Conservation (phyloP, 2,888 invertebrate species). For the Luperina nickerlii region DNA sequence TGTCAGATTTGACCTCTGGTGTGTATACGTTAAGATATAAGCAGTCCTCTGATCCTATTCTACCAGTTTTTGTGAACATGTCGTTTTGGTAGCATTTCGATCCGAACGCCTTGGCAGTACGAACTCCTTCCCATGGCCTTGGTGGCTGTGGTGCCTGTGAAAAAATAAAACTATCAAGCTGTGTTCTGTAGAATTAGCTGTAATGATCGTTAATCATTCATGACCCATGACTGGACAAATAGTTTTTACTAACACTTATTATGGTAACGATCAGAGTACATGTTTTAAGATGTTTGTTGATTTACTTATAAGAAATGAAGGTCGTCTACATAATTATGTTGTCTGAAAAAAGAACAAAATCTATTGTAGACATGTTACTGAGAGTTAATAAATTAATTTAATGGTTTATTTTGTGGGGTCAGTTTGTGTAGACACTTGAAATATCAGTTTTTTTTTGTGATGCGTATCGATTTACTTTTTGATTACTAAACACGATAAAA, state of each 20-base stretch:
- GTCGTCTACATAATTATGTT: neutral
- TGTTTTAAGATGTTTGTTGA: neutral
- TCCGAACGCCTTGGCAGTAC: conserved; percentile 72
- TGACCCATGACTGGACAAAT: neutral
- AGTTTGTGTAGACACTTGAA: too few relatives aligned
- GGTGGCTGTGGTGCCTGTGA: conserved; percentile 66
- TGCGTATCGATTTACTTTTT: too few relatives aligned
- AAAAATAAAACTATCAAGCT: neutral
- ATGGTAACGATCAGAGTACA: neutral
- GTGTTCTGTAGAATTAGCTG: neutral
- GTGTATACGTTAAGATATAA: conserved; percentile 74
- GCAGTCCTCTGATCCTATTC: conserved; percentile 66
- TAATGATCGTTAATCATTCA: neutral
- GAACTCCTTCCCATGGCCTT: conserved; percentile 73
- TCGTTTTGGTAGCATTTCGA: conserved; percentile 53
- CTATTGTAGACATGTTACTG: neutral
- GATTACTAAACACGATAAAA: too few relatives aligned
- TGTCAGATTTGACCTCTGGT: conserved; percentile 63
- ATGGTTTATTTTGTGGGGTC: too few relatives aligned
- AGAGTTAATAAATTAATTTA: too few relatives aligned
- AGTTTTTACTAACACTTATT: neutral
- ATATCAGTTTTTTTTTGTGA: too few relatives aligned
- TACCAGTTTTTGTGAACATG: conserved; percentile 22
- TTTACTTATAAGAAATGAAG: neutral
- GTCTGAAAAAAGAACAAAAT: neutral